Evolutionary conservation across 2,888 invertebrate genomes (phyloP), one percentile per base, ranked within the genome.

Genomic region (Cacoxenus indagator): DNA sequence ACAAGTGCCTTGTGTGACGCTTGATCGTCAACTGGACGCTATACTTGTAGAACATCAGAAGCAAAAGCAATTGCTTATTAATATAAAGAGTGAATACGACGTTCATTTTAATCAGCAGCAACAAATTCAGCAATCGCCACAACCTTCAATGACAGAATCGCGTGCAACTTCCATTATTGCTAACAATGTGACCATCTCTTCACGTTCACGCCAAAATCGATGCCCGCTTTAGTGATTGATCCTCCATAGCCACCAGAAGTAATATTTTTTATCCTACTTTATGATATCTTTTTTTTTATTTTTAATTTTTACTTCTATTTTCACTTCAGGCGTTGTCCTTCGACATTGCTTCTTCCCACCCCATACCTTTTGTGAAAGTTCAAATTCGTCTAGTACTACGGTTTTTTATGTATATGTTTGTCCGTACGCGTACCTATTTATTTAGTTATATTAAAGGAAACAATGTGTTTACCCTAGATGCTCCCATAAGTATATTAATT

Each of bases 21-120:
- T 83, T 61, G 81, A 85, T 73, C 74, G 82, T 61, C 82, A 86
- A 75, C 74, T 87, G 74, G 84, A 85, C 69, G 86, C 86, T 69
- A 85, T 87, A 68, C 81, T 86, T 69, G 78, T 84, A 67, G 87
- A 88, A 73, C 85, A 85, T 64, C 84, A 85, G 67, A 81, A 83
- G 69, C 86, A 87, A 71, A 79, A 84, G 66, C 80, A 86, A 71
- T 77, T 87, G 71, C 75, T 87, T 43, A 81, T 85, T 11, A 86
- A 84, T 67, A 86, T 86, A 17, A 85, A 83, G 65, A 84, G 76
- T 67, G 87, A 87, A 75, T 86, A 85, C 61, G 78, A 83, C 69
- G 83, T 84, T 17, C 80, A 80, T 73, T 72, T 81, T 65, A 77
- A 78, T 37, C 64, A 68, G 37, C 64, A 59, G 17, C 62, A 46